phyloP scores from a whole-genome alignment of 2,888 invertebrate genomes.

The Hyposoter dolosus region DNA sequence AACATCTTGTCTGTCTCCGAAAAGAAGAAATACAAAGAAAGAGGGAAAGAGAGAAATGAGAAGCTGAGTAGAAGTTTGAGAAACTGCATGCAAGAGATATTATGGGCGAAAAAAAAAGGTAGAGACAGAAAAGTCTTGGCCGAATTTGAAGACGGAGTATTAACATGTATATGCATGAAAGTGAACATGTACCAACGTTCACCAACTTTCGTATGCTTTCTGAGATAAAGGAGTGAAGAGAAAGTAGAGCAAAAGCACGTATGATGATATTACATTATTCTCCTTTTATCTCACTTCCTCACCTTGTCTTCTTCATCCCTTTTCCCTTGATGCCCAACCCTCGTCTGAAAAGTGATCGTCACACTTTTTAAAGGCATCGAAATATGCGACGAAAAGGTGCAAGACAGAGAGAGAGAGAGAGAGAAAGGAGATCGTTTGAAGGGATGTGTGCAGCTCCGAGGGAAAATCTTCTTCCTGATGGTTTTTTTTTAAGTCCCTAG shows the following conservation, averaged over 20 bases:
- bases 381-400: not conserved
- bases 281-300: constrained; percentile 31
- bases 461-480: constrained; percentile 53
- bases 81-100: constrained; percentile 40
- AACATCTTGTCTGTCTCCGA: constrained; percentile 23
- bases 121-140: constrained; percentile 26
- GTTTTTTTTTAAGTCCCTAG: constrained; percentile 33
- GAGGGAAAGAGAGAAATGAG: constrained; percentile 13
- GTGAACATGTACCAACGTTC: not conserved
- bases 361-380: constrained; percentile 49
- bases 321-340: constrained; percentile 7
- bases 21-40: not conserved
- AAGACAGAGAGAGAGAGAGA: constrained; percentile 16
- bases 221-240: constrained; percentile 20
- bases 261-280: constrained; percentile 39
- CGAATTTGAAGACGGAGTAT: constrained; percentile 45
- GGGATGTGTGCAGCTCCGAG: constrained; percentile 38
- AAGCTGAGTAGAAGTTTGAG: constrained; percentile 49
- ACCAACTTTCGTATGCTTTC: constrained; percentile 51
- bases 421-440: constrained; percentile 4
- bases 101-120: constrained; percentile 39
- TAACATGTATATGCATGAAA: constrained; percentile 8
- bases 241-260: constrained; percentile 28
- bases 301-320: not conserved
- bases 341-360: constrained; percentile 56